Base-by-base conservation (phyloP, 2,113 vertebrate genomes). In the Pygoscelis antarcticus region DNA sequence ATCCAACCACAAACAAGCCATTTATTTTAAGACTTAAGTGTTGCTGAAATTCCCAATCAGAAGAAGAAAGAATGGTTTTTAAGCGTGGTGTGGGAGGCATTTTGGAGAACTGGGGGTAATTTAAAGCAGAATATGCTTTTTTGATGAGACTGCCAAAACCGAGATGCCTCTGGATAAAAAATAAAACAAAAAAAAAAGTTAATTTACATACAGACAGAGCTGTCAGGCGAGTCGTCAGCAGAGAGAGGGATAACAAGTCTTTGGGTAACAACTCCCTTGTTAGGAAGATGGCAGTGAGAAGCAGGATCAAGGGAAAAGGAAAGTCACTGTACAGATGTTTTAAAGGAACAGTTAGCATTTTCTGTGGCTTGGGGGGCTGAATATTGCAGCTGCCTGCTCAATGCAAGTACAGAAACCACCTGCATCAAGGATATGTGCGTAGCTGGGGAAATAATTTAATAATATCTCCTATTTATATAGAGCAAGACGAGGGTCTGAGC, bases 191-290 rank as follows among this genome's bases (percentile, higher is more conserved):
- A 90, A 91, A 93, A 92, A 86, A 74, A 91, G 91, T 96, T 97
- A 97, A 98, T 98, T 98, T 98, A 95, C 97, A 97, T 97, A 97
- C 93, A 97, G 97, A 98, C 93, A 96, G 97, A 98, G 96, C 95
- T 98, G 97, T 98, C 96, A 97, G 87, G 94, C 51, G 3, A 97
- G 95, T 95, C 84, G 2, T 96, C 96, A 97, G 89, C 86, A 92
- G 85, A 95, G 92, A 97, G 96, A 96, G 91, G 95, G 96, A 98
- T 98, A 98, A 97, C 96, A 95, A 97, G 92, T 95, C 96, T 96
- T 96, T 96, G 97, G 93, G 90, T 96, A 97, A 97, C 95, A 94
- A 86, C 94, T 97, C 95, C 88, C 96, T 96, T 97, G 95, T 96
- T 97, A 96, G 93, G 81, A 97, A 97, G 84, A 96, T 93, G 94